Percentiles rank a stretch among this genome's conserved stretches.
Conservation (phyloP, 2,888 invertebrate species). For the Strigamia transsilvanica region DNA sequence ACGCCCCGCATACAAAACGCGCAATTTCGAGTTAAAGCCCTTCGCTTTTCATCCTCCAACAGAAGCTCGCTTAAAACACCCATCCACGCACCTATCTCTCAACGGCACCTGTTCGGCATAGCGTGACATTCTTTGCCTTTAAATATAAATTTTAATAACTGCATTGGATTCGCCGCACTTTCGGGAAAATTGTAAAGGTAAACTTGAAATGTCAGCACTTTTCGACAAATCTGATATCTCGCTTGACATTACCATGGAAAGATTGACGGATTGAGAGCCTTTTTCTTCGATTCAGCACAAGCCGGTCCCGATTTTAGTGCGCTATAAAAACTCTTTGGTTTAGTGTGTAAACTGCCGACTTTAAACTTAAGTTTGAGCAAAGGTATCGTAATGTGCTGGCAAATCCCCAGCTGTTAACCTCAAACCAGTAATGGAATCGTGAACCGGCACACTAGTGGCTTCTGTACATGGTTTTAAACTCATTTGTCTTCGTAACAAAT, state of each 20-base stretch:
- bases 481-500: no score
- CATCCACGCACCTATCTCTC: conserved; percentile 14
- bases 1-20: conserved; percentile 48
- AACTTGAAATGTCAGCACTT: background rate
- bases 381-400: background rate
- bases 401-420: background rate
- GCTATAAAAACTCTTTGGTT: background rate
- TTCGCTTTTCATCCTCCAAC: background rate
- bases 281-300: conserved; percentile 14
- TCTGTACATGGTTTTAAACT: no score
- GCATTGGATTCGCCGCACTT: background rate
- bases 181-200: background rate
- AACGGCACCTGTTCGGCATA: background rate
- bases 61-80: conserved; percentile 26
- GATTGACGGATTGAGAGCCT: conserved; percentile 35
- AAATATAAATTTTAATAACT: conserved; percentile 20
- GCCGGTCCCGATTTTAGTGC: background rate
- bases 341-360: conserved; percentile 13
- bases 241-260: background rate
- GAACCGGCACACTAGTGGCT: no score
- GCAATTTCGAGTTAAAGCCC: conserved; percentile 5
- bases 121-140: background rate
- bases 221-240: background rate
- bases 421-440: no score
- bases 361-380: background rate